A percentile compares a stretch with the other conserved stretches of the same genome.
These are phyloP conservation scores for Sebastes minor DNA, from an alignment of 2,797 vertebrate genomes.

Conservation along the genomic window DNA sequence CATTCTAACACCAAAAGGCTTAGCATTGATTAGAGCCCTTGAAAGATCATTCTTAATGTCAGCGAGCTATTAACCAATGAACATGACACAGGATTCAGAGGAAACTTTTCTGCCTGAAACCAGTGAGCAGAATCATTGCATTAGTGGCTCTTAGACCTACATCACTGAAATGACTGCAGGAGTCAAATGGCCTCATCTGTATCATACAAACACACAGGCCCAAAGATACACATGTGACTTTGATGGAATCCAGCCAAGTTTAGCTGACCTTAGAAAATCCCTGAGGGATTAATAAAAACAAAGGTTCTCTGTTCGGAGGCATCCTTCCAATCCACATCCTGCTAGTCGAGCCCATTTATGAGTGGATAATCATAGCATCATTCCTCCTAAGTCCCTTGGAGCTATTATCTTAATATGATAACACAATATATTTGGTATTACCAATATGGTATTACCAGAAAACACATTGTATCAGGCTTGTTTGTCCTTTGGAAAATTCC, in stretches of 20 bases:
- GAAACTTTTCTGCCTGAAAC: slow-evolving; percentile 24
- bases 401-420: slow-evolving; percentile 51
- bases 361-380: slow-evolving; percentile 62
- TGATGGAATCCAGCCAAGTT: slow-evolving; percentile 64
- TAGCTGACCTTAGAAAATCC: slow-evolving; percentile 68
- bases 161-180: slow-evolving; percentile 48
- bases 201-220: slow-evolving; percentile 53
- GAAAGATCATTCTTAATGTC: slow-evolving; percentile 25
- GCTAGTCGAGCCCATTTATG: slow-evolving; percentile 56
- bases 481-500: slow-evolving; percentile 31
- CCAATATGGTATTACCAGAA: slow-evolving; percentile 11
- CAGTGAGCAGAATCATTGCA: slow-evolving; percentile 29
- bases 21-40: slow-evolving; percentile 21
- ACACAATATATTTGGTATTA: slow-evolving; percentile 41
- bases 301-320: slow-evolving; percentile 69
- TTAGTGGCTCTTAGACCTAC: slow-evolving; percentile 37
- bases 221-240: slow-evolving; percentile 61
- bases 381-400: slow-evolving; percentile 27
- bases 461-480: neutral
- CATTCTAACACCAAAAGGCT: slow-evolving; percentile 22
- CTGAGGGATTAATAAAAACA: slow-evolving; percentile 71
- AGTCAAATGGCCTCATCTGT: slow-evolving; percentile 46
- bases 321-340: slow-evolving; percentile 56
- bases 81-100: slow-evolving; percentile 13
- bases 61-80: slow-evolving; percentile 24